Base-by-base conservation (phyloP, 2,797 vertebrate species). In the Enteromius treurensis region DNA sequence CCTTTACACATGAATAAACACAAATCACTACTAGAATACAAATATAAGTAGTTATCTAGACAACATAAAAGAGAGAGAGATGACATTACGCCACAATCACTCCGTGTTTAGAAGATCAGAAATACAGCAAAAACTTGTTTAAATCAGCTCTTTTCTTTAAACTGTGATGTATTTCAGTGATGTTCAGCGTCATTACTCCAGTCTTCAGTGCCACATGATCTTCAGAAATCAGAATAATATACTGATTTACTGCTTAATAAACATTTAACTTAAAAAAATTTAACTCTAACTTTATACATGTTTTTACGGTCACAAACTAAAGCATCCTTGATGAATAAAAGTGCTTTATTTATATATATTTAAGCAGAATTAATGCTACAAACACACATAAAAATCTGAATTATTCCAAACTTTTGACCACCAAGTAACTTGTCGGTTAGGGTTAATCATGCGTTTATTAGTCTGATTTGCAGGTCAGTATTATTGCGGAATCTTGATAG, bases 131-230 rank as follows among this genome's bases (percentile, higher is more conserved):
- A n/a, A 53, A 21, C 2, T 1, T 9, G 6, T 53, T 53, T n/a
- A n/a, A n/a, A 58, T 0, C 55, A 23, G 2, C 53, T 10, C 7
- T 55, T 3, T n/a, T 55, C 53, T 55, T 55, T 55, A 11, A 23
- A 60, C 1, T 5, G 3, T 26, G 4, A 60, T 60, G 0, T n/a
- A 58, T 58, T 58, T 23, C 9, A 11, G 21, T 58, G 53, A 55
- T 19, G 47, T 0, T 0, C 5, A 3, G 51, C 7, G 23, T 58
- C 55, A 58, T 58, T 60, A 1, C 58, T 60, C 1, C 55, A 60
- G 58, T 60, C 58, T 60, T 60, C 58, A 60, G 58, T 26, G 58
- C 14, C 23, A 29, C 58, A 62, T 62, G 58, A 62, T 62, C 58
- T 62, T 62, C 58, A 62, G 23, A 62, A 60, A 60, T 60, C n/a